Evolutionary conservation across 2,113 vertebrate genomes (phyloP).

Genomic region (Rallus limicola): DNA sequence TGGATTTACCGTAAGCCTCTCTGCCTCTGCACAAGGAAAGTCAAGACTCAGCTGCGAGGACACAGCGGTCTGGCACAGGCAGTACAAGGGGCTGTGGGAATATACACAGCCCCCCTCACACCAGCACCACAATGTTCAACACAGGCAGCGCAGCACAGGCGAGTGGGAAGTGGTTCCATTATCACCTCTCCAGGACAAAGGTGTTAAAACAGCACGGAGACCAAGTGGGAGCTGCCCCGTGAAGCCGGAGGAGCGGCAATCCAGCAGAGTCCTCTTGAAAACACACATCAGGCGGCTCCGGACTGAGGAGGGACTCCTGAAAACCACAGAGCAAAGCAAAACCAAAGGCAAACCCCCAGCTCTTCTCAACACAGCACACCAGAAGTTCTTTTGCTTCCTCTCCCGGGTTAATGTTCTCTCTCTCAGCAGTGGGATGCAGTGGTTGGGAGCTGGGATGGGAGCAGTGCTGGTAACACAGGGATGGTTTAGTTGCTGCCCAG

Average conservation of each 20-base stretch:
- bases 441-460: no score
- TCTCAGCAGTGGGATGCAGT: no score
- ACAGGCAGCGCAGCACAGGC: neutral
- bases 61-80: neutral
- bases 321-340: neutral
- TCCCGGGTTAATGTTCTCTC: no score
- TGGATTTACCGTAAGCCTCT: neutral
- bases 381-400: neutral
- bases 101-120: rapidly evolving
- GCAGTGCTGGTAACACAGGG: no score
- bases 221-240: neutral
- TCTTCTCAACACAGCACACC: neutral
- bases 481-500: no score
- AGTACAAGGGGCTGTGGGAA: neutral
- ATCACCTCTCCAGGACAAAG: neutral
- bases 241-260: neutral
- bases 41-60: neutral
- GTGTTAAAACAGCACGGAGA: neutral
- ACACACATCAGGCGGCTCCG: rapidly evolving
- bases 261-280: neutral
- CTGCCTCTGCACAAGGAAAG: neutral
- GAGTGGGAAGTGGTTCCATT: neutral
- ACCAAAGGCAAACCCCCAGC: neutral
- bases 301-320: neutral
- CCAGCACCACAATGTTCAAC: neutral